Conservation (phyloP, 2,113 vertebrate species). For the Cinclus mexicanus region DNA sequence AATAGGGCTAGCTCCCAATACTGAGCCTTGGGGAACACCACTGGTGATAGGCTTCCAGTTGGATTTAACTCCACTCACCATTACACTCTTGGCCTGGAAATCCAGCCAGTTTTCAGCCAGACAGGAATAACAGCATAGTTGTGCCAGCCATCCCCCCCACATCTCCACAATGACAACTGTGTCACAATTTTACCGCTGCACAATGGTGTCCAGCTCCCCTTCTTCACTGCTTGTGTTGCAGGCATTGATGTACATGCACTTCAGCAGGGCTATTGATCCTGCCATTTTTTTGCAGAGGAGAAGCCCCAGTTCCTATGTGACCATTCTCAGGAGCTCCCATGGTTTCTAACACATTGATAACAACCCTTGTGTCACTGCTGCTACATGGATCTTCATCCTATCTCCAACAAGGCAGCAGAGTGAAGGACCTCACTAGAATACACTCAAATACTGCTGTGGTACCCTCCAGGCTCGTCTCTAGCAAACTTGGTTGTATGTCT, state of each 20-base stretch:
- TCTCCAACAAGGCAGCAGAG: background rate
- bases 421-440: background rate
- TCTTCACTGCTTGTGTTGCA: background rate
- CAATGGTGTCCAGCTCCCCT: too few species aligned
- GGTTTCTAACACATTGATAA: background rate
- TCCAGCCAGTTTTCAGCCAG: background rate
- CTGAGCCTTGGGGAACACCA: background rate
- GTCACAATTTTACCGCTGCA: background rate
- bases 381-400: background rate
- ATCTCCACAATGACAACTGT: background rate
- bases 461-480: background rate
- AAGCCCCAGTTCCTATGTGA: fast-evolving
- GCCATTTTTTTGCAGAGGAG: fast-evolving
- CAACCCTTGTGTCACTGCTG: background rate
- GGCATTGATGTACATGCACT: background rate
- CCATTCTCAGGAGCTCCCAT: background rate
- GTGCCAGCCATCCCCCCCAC: background rate
- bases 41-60: background rate
- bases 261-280: background rate
- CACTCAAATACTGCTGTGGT: background rate
- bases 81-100: too few species aligned
- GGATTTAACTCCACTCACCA: background rate
- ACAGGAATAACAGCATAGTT: background rate
- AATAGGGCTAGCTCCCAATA: background rate
- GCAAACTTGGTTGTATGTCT: background rate